Evolutionary conservation across 2,797 vertebrate genomes (phyloP).

Genomic region (Euphonia xanthogaster): DNA sequence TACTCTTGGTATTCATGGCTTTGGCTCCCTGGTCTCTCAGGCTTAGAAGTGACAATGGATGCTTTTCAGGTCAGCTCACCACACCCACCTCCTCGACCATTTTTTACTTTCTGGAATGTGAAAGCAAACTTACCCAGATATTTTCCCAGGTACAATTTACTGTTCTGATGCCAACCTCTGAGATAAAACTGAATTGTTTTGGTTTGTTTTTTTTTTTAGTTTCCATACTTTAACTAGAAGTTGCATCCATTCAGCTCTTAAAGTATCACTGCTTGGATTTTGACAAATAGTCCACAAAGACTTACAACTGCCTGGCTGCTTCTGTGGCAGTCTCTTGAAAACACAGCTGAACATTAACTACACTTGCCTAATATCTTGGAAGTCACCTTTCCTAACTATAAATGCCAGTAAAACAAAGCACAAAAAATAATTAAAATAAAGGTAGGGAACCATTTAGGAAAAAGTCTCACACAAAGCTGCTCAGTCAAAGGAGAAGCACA

Average conservation of each 20-base stretch:
- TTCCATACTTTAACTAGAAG: neutral
- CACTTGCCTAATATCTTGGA: neutral
- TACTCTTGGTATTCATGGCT: neutral
- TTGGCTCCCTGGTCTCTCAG: neutral
- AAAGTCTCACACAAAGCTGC: neutral
- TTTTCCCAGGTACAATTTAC: neutral
- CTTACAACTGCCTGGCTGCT: neutral
- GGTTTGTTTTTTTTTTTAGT: neutral
- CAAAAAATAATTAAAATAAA: neutral
- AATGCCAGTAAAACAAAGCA: neutral
- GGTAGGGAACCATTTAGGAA: neutral
- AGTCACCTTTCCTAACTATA: neutral
- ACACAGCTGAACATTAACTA: neutral
- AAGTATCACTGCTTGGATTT: neutral
- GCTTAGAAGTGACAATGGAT: neutral
- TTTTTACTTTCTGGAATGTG: neutral
- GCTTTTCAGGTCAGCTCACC: neutral
- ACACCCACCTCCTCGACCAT: neutral
- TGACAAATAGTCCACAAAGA: neutral
- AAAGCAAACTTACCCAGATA: neutral
- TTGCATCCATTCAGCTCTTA: neutral
- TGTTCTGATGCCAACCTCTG: neutral
- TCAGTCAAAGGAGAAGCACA: neutral
- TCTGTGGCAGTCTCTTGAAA: neutral
- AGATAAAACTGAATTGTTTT: neutral